These are phyloP conservation scores for Alcis repandata DNA, from an alignment of 2,888 invertebrate genomes.

Conservation along the genomic window DNA sequence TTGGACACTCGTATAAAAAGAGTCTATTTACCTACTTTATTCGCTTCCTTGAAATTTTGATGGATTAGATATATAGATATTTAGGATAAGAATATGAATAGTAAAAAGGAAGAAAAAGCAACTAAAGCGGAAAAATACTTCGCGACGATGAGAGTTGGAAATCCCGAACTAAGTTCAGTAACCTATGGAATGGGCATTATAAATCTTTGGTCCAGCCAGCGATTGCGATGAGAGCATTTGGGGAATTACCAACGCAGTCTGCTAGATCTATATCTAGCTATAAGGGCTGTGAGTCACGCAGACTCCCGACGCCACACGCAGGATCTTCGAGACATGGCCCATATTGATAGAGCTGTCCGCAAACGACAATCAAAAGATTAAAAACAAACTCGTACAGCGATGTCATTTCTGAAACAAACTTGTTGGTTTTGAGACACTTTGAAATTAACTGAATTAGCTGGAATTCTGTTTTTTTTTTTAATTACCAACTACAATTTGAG, in stretches of 20 bases:
- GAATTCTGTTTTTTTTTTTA: too few species aligned
- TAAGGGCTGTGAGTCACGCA: slow-evolving; percentile 51
- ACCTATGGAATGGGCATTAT: slow-evolving; percentile 1
- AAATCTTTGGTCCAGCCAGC: slow-evolving; percentile 20
- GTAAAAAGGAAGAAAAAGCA: too few species aligned
- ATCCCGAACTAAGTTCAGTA: slow-evolving; percentile 2
- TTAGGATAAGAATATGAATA: too few species aligned
- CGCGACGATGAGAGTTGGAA: neutral
- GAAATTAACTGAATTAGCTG: too few species aligned
- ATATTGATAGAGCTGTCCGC: slow-evolving; percentile 16
- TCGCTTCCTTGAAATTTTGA: too few species aligned
- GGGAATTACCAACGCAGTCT: slow-evolving; percentile 17
- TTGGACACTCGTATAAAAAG: too few species aligned
- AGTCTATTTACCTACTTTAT: too few species aligned
- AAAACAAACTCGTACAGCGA: neutral
- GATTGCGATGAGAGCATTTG: slow-evolving; percentile 12
- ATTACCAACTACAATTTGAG: too few species aligned
- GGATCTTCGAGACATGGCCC: slow-evolving; percentile 23
- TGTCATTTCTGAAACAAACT: neutral
- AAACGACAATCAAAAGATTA: neutral
- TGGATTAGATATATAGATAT: too few species aligned
- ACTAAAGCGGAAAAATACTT: too few species aligned
- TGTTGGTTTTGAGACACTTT: neutral
- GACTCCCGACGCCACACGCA: slow-evolving; percentile 48
- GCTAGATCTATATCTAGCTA: slow-evolving; percentile 2